Conservation (phyloP, 2,113 vertebrate genomes). For the Cyanoliseus patagonus region DNA sequence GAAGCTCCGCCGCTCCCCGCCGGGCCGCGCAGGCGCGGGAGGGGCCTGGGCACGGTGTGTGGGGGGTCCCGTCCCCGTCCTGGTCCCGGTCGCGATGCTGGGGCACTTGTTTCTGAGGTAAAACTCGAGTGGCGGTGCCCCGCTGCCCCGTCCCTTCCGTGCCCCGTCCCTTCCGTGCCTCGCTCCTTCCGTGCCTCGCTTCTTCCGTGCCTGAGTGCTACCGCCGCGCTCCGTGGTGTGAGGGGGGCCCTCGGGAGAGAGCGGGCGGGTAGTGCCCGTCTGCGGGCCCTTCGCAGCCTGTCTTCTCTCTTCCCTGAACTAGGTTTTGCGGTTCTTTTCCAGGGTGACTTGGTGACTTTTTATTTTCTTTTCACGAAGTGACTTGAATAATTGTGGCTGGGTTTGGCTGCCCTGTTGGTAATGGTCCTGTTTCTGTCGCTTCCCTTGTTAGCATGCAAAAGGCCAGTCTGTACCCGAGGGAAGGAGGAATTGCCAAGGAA, state of each 20-base stretch:
- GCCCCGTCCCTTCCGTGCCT: too few relatives aligned
- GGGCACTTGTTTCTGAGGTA: fast-evolving
- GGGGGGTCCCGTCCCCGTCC: fast-evolving
- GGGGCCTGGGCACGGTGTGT: background rate
- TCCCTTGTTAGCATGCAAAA: background rate
- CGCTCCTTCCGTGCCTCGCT: too few relatives aligned
- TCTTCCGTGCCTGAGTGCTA: too few relatives aligned
- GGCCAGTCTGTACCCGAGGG: background rate
- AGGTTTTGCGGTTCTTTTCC: background rate
- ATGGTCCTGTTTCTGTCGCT: fast-evolving
- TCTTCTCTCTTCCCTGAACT: too few relatives aligned
- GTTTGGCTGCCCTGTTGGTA: background rate
- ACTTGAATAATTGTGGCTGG: background rate
- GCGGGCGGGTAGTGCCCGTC: background rate
- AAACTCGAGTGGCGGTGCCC: background rate
- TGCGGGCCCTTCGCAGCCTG: background rate
- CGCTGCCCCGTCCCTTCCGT: background rate
- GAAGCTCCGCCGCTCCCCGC: background rate
- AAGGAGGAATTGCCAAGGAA: background rate
- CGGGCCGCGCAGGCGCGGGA: background rate
- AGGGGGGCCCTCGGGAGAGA: background rate
- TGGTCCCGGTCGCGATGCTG: fast-evolving
- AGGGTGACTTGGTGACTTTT: background rate
- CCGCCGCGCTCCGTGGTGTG: background rate
- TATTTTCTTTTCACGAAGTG: background rate